These are phyloP conservation scores for Congeria kusceri DNA, from an alignment of 2,888 invertebrate genomes.

Conservation along the genomic window DNA sequence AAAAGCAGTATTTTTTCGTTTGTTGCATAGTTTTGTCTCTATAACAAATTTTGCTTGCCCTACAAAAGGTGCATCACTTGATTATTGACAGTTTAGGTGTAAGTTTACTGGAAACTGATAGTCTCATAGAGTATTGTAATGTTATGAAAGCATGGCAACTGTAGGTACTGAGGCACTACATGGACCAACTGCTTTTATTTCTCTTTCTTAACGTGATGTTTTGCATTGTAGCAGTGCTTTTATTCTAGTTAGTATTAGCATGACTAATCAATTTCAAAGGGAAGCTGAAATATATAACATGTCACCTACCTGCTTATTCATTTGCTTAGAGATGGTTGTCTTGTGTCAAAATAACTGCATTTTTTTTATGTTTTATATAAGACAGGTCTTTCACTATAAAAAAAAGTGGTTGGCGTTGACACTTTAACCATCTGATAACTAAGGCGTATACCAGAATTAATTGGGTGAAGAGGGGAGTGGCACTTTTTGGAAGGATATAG, in stretches of 20 bases:
- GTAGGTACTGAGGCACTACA: background rate
- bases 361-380: too few relatives aligned
- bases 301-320: background rate
- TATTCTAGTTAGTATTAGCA: background rate
- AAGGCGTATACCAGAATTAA: too few relatives aligned
- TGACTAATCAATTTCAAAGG: background rate
- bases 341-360: too few relatives aligned
- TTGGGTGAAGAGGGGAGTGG: too few relatives aligned
- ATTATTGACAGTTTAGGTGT: too few relatives aligned
- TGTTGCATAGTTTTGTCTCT: background rate
- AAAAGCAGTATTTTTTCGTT: background rate
- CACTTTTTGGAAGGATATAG: too few relatives aligned
- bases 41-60: background rate
- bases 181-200: conserved; percentile 4
- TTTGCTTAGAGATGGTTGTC: background rate
- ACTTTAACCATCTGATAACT: too few relatives aligned
- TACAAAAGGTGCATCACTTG: too few relatives aligned
- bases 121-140: background rate
- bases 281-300: conserved; percentile 12
- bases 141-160: background rate
- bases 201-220: background rate
- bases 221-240: background rate
- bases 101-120: background rate
- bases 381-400: too few relatives aligned
- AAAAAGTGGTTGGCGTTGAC: too few relatives aligned